Evolutionary conservation across 1,140 invertebrate genomes (phyloP).

Genomic region (Homarus americanus): DNA sequence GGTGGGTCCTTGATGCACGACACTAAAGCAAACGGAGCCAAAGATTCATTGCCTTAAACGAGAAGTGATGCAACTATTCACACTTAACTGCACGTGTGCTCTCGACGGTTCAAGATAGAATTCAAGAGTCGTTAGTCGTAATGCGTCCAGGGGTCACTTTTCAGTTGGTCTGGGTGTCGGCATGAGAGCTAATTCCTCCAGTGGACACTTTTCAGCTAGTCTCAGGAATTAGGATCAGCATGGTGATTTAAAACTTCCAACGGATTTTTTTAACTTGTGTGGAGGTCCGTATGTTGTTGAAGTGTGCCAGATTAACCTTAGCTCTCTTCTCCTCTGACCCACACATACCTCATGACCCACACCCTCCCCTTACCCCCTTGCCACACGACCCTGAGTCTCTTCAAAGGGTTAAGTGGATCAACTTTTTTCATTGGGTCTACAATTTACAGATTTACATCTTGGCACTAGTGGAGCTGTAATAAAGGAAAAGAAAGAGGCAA

Average conservation of each 20-base stretch:
- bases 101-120: background rate
- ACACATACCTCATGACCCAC: too few species aligned
- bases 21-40: background rate
- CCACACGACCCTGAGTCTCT: too few species aligned
- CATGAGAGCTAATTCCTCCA: background rate
- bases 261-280: too few species aligned
- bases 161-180: background rate
- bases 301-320: too few species aligned
- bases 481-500: too few species aligned
- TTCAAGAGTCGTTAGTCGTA: slow-evolving; percentile 4
- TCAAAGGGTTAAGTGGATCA: background rate
- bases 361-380: too few species aligned
- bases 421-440: background rate
- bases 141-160: background rate
- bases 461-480: too few species aligned
- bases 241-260: background rate
- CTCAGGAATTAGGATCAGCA: background rate
- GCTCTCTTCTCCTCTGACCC: too few species aligned
- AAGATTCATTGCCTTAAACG: background rate
- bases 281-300: too few species aligned
- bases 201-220: too few species aligned
- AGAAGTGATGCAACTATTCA: slow-evolving; percentile 15
- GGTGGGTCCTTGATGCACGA: background rate
- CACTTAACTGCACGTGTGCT: background rate
- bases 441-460: background rate